Conservation (phyloP, 1,140 invertebrate species). For the Steinernema feltiae region DNA sequence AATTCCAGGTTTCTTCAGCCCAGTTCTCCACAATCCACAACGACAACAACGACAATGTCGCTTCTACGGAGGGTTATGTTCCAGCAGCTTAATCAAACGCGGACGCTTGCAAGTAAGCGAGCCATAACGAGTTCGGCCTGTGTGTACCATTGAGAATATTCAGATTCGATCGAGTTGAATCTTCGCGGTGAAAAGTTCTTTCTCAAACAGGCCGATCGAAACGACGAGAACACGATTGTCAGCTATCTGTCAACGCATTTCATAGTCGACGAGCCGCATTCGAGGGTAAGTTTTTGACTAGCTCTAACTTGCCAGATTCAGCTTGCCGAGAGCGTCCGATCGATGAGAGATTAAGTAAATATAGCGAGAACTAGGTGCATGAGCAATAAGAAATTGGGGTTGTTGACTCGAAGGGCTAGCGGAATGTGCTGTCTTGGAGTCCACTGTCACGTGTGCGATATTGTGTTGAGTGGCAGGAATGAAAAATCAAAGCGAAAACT, state of each 20-base stretch:
- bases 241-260: neutral
- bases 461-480: too few relatives aligned
- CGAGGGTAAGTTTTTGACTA: neutral
- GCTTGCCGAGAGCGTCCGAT: too few relatives aligned
- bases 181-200: neutral
- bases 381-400: too few relatives aligned
- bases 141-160: neutral
- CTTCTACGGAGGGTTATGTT: neutral
- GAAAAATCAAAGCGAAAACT: neutral
- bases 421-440: too few relatives aligned
- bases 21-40: neutral
- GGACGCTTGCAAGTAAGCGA: neutral
- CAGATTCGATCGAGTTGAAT: neutral
- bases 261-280: neutral
- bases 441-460: too few relatives aligned
- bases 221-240: neutral
- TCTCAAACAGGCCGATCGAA: neutral
- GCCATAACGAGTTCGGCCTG: too few relatives aligned
- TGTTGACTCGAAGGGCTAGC: too few relatives aligned
- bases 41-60: neutral
- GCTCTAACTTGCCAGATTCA: too few relatives aligned
- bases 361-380: too few relatives aligned
- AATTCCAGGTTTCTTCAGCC: neutral
- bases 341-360: too few relatives aligned
- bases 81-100: neutral